These are phyloP conservation scores for Paraplagusia blochii DNA, from an alignment of 2,113 vertebrate species.

Conservation along the genomic window DNA sequence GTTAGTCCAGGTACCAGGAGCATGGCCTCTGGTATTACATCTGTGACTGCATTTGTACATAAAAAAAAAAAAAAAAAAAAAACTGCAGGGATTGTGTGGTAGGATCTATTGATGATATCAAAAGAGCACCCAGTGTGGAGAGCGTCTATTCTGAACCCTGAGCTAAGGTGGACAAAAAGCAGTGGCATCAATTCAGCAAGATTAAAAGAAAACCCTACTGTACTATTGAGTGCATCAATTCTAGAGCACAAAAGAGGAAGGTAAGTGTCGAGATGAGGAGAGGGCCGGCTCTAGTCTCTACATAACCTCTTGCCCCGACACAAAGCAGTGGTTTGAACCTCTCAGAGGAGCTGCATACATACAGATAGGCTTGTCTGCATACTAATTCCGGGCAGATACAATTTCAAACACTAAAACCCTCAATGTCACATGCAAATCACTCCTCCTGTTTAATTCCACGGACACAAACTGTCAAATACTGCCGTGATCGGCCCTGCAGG, in stretches of 20 bases:
- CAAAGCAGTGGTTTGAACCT: constrained; percentile 67
- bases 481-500: constrained; percentile 52
- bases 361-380: constrained; percentile 57
- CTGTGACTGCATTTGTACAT: constrained; percentile 23
- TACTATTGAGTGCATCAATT: constrained; percentile 68
- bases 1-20: constrained; percentile 14
- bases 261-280: constrained; percentile 68
- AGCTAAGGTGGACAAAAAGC: constrained; percentile 63
- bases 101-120: constrained; percentile 64
- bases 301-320: constrained; percentile 67
- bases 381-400: constrained; percentile 59
- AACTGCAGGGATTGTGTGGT: not conserved
- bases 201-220: constrained; percentile 70
- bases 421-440: constrained; percentile 74
- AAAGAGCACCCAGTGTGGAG: constrained; percentile 54
- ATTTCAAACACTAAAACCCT: constrained; percentile 59
- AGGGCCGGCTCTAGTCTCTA: constrained; percentile 65
- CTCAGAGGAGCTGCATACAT: constrained; percentile 52
- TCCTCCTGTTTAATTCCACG: constrained; percentile 68
- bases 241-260: constrained; percentile 63
- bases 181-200: constrained; percentile 66
- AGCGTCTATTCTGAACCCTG: constrained; percentile 54
- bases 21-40: constrained; percentile 20
- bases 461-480: constrained; percentile 64
- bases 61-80: no score